Percentiles rank a stretch among this genome's conserved stretches.
Evolutionary conservation across 2,888 invertebrate genomes (phyloP).

Genomic region (Lordiphosa andalusiaca): DNA sequence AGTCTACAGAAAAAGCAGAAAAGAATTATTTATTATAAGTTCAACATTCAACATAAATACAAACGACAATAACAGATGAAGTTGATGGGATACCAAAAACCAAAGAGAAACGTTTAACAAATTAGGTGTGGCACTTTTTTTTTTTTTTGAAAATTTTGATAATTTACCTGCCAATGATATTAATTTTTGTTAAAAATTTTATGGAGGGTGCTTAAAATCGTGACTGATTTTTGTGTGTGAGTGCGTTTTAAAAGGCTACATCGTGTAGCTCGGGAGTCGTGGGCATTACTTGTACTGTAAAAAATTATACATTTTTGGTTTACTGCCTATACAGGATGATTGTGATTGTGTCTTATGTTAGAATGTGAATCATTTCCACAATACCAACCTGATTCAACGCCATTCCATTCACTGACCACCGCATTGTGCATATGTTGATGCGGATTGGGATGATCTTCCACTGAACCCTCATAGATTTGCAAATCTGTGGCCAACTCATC

Average conservation of each 20-base stretch:
- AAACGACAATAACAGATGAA: neutral
- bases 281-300: constrained; percentile 79
- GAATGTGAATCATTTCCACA: neutral
- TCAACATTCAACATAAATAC: neutral
- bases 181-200: constrained; percentile 31
- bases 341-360: neutral
- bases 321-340: constrained; percentile 30
- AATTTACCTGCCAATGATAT: constrained; percentile 58
- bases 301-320: constrained; percentile 32
- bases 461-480: constrained; percentile 78
- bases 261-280: constrained; percentile 75
- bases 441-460: constrained; percentile 78
- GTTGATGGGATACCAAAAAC: neutral
- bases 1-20: constrained; percentile 53
- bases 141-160: constrained; percentile 9
- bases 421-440: constrained; percentile 77
- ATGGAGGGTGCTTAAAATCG: constrained; percentile 20
- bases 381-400: constrained; percentile 79
- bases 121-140: neutral
- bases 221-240: constrained; percentile 26
- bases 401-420: constrained; percentile 80
- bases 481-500: constrained; percentile 83
- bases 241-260: constrained; percentile 73
- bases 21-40: neutral
- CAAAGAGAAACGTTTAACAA: neutral